Evolutionary conservation across 2,113 vertebrate species (phyloP).

Genomic region (Lutjanus erythropterus): DNA sequence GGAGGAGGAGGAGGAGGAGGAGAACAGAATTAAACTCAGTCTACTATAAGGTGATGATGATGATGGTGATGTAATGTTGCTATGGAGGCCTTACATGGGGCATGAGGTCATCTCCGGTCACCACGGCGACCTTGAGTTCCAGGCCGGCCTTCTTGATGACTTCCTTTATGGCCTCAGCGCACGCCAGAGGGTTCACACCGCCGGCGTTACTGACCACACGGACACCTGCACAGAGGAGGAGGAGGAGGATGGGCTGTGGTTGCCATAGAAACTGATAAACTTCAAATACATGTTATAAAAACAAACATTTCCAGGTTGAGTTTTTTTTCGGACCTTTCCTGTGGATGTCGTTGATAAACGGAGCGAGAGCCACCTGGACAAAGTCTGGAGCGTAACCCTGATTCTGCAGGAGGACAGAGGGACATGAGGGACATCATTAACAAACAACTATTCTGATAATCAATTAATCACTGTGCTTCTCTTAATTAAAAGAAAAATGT

Average conservation of each 20-base stretch:
- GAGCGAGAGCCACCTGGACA: slow-evolving; percentile 86
- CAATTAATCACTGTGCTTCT: too few species aligned
- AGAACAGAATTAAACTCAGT: background rate
- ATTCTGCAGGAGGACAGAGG: slow-evolving; percentile 75
- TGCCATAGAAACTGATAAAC: too few species aligned
- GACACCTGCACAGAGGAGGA: slow-evolving; percentile 82
- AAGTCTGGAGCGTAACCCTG: slow-evolving; percentile 91
- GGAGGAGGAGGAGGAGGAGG: accelerated
- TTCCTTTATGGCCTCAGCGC: slow-evolving; percentile 87
- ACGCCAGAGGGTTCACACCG: slow-evolving; percentile 89
- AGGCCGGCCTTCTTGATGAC: slow-evolving; percentile 87
- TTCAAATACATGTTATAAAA: too few species aligned
- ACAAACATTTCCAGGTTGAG: too few species aligned
- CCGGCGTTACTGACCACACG: slow-evolving; percentile 90
- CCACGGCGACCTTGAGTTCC: slow-evolving; percentile 89
- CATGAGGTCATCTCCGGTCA: slow-evolving; percentile 92
- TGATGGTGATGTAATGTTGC: background rate
- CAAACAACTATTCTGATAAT: too few species aligned
- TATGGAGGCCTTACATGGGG: slow-evolving; percentile 76
- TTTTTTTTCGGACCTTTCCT: too few species aligned
- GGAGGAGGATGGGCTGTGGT: too few species aligned
- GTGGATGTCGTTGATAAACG: slow-evolving; percentile 90
- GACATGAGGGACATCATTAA: too few species aligned
- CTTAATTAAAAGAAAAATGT: too few species aligned
- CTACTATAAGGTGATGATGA: background rate